Base-by-base conservation (phyloP, 37 sponge, comb jelly and placozoan genomes). In the Geodia barretti region DNA sequence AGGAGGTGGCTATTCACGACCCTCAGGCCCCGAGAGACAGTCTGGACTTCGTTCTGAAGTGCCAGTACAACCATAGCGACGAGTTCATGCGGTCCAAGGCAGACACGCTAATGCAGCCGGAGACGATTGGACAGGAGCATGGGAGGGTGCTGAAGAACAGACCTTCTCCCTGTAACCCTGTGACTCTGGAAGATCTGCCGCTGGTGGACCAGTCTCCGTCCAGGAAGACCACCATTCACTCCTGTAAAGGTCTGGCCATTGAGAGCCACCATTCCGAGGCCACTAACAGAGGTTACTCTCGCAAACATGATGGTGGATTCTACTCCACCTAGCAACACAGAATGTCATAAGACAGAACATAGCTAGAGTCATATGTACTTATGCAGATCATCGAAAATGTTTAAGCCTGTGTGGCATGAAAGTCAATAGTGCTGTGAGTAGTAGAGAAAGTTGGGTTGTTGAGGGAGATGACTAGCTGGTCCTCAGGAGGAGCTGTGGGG, bases 291-390 rank as follows among this genome's bases (percentile, higher is more conserved):
- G 99, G 99, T 17, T 98, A 94, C 77, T 98, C 99, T 1, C 73
- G 99, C 59, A 98, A 98, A 82, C 82, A 86, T 76, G 97, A 98
- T 80, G 99, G 99, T 34, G 99, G 97, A 21, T 98, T 98, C 68
- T 98, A 90, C 75, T 90, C 97, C 2, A 90, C 89, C 9, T 96
- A 60, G 40, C 1, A n/a, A n/a, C 40, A 41, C 38, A 47, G 54
- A 17, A 47, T 14, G 14, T 47, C 11, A 47, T 47, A 47, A 47
- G 7, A 47, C 14, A 17, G 54, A 47, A 47, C 54, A 47, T 14
- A 47, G 7, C 7, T 14, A 47, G 14, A 17, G 14, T 47, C 14
- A 47, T 47, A 47, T 7, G 14, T 14, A 47, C 54, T 47, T 47
- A 47, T 47, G 14, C 14, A 47, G 54, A 14, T 47, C 14, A 47